Conservation (phyloP, 2,113 vertebrate species). For the Bubo blakistoni region DNA sequence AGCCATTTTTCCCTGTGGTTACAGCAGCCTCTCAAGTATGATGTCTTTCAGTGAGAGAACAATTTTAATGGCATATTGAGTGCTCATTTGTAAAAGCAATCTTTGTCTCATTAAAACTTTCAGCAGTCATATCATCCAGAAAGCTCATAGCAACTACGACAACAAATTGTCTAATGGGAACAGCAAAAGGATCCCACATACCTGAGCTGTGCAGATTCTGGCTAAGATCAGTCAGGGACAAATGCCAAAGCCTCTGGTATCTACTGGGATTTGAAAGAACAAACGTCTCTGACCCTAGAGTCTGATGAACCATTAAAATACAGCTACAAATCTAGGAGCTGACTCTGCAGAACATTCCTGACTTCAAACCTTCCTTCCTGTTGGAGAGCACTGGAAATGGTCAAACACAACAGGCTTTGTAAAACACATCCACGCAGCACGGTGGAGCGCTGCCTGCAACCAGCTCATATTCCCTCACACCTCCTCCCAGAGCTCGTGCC, state of each 20-base stretch:
- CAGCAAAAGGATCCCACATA: neutral
- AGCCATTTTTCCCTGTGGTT: conserved; percentile 38
- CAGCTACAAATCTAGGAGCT: neutral
- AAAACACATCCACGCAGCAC: neutral
- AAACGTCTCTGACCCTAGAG: neutral
- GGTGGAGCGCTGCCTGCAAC: neutral
- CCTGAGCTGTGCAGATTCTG: neutral
- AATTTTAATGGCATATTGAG: conserved; percentile 70
- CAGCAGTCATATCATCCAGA: neutral
- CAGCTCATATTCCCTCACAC: too few species aligned
- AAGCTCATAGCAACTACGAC: conserved; percentile 18
- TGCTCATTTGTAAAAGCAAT: conserved; percentile 66
- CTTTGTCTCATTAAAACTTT: conserved; percentile 61
- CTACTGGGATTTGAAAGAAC: neutral
- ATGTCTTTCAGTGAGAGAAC: conserved; percentile 42
- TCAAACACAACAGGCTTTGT: neutral
- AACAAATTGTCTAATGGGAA: neutral
- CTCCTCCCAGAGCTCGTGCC: neutral
- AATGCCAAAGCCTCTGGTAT: neutral
- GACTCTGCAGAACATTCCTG: neutral
- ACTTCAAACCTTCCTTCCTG: neutral
- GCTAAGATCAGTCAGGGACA: neutral
- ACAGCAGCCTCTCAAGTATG: conserved; percentile 52
- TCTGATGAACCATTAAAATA: neutral
- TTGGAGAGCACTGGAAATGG: neutral